A percentile compares a stretch with the other conserved stretches of the same genome.
Evolutionary conservation across 2,113 vertebrate species (phyloP).

Genomic region (Miniopterus natalensis): DNA sequence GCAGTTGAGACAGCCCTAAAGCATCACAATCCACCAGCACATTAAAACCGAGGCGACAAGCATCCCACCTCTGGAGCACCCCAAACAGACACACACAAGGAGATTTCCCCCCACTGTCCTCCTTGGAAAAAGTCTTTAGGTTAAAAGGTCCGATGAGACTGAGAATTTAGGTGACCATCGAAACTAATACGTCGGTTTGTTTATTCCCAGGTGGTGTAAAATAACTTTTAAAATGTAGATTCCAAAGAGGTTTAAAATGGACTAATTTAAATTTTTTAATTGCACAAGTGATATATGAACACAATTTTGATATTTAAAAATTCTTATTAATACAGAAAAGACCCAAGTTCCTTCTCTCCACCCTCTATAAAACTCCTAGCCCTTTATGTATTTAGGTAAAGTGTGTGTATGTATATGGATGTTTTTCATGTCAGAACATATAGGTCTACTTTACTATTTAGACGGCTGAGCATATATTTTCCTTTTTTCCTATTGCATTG

Average conservation of each 20-base stretch:
- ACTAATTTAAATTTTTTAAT: not conserved
- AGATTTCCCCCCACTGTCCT: not conserved
- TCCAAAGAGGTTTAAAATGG: not conserved
- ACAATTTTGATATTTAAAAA: conserved; percentile 22
- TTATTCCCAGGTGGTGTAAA: not conserved
- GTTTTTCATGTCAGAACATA: not conserved
- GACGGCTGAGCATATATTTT: not conserved
- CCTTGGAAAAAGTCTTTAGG: conserved; percentile 1
- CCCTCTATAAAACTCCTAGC: not conserved
- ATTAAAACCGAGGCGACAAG: not conserved
- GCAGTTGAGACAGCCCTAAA: not conserved
- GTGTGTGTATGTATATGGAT: not conserved
- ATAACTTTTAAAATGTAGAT: conserved; percentile 25
- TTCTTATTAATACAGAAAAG: not conserved
- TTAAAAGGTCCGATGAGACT: not conserved
- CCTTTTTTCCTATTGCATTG: not conserved
- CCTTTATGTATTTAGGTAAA: not conserved
- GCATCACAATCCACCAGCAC: not conserved
- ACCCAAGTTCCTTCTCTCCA: not conserved
- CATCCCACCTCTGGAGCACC: not conserved
- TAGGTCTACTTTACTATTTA: not conserved
- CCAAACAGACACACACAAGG: not conserved
- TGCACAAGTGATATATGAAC: not conserved
- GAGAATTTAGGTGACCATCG: not conserved
- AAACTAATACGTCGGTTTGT: not conserved